Evolutionary conservation across 37 sponge, comb jelly and placozoan genomes (phyloP).

Genomic region (Corticium candelabrum): DNA sequence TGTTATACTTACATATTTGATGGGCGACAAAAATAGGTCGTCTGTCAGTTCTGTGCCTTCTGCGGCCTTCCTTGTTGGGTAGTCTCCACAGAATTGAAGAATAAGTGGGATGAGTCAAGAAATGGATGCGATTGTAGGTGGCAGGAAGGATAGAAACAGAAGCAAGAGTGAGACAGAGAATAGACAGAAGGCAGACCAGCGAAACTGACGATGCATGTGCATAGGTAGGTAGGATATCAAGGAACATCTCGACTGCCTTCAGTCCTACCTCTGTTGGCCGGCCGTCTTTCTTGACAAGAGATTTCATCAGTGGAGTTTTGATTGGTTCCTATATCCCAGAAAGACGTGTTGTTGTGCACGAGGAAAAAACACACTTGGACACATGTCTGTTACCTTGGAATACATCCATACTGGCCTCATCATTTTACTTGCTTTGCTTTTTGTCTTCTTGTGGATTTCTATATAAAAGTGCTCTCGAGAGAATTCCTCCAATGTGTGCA

Average conservation of each 20-base stretch:
- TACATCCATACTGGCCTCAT: not conserved
- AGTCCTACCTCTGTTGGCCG: not conserved
- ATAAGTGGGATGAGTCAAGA: not conserved
- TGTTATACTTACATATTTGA: no score
- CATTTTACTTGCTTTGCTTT: not conserved
- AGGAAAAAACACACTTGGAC: not conserved
- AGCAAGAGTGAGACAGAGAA: no score
- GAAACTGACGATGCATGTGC: no score
- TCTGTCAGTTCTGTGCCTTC: not conserved
- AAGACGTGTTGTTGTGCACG: no score
- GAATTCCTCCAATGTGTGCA: not conserved
- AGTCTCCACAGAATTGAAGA: not conserved
- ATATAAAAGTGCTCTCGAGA: not conserved
- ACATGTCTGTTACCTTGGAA: not conserved
- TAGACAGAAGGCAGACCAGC: no score
- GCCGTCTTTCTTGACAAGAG: not conserved
- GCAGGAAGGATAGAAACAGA: no score
- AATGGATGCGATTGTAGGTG: not conserved
- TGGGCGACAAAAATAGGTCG: not conserved
- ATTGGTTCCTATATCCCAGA: not conserved
- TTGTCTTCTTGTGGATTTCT: not conserved
- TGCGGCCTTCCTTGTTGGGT: not conserved
- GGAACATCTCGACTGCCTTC: not conserved
- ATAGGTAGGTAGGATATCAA: not conserved
- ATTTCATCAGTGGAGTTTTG: not conserved